Conservation (phyloP, 2,797 vertebrate species). For the Bryconaethiops microstoma region DNA sequence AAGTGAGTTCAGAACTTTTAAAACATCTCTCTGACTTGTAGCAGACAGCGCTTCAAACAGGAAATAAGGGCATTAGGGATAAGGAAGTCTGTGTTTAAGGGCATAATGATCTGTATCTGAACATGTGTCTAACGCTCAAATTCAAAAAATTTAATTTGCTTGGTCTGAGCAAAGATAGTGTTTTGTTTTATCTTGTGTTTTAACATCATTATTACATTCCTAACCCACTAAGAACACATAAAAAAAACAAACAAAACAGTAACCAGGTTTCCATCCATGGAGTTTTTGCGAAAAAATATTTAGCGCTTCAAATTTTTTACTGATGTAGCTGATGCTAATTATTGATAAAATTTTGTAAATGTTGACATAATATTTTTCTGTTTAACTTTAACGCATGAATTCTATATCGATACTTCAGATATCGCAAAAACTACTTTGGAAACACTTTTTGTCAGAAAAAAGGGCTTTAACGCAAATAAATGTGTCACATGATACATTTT, state of each 20-base stretch:
- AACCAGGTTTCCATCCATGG: too few species aligned
- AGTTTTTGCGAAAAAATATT: too few species aligned
- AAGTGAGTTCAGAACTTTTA: neutral
- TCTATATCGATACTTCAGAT: slow-evolving; percentile 1
- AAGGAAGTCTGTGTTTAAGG: slow-evolving; percentile 63
- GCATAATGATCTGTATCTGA: too few species aligned
- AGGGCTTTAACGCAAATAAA: neutral
- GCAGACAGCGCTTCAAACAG: slow-evolving; percentile 63
- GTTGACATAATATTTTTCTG: neutral
- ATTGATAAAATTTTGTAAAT: neutral
- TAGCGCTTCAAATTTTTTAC: too few species aligned
- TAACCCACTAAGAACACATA: too few species aligned
- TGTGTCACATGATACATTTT: slow-evolving; percentile 7
- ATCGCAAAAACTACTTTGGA: neutral
- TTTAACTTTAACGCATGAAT: neutral
- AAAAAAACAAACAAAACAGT: too few species aligned
- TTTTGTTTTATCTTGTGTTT: too few species aligned
- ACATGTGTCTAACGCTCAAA: too few species aligned
- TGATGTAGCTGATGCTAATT: too few species aligned
- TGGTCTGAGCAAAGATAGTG: too few species aligned
- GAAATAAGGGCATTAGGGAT: slow-evolving; percentile 69
- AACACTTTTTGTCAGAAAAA: slow-evolving; percentile 2
- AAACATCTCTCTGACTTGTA: slow-evolving; percentile 65
- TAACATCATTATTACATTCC: too few species aligned
- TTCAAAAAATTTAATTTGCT: too few species aligned